phyloP scores from a whole-genome alignment of 2,888 invertebrate genomes.

The Melolontha melolontha region DNA sequence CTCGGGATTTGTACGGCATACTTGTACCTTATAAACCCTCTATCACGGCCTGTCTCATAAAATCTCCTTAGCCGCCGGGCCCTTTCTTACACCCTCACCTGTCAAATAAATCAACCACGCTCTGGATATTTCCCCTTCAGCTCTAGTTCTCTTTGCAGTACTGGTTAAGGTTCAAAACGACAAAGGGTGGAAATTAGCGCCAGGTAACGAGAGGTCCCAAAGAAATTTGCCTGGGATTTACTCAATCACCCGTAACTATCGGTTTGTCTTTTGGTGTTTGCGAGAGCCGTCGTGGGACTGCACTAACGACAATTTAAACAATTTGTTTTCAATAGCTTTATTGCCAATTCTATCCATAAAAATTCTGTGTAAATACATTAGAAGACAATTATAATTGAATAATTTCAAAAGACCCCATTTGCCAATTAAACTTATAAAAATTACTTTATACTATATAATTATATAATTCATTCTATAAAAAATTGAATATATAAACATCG shows the following conservation, averaged over 20 bases:
- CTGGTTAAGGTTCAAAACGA: slow-evolving; percentile 29
- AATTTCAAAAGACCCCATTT: too few relatives aligned
- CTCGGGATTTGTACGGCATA: slow-evolving; percentile 47
- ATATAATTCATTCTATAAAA: too few relatives aligned
- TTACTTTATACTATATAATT: too few relatives aligned
- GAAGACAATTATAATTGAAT: too few relatives aligned
- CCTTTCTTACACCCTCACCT: slow-evolving; percentile 47
- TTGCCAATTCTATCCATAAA: too few relatives aligned
- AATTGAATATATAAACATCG: too few relatives aligned
- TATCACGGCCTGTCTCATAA: slow-evolving; percentile 50
- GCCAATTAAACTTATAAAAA: too few relatives aligned
- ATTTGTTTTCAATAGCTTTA: too few relatives aligned
- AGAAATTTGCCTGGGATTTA: slow-evolving; percentile 18
- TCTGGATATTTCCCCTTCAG: slow-evolving; percentile 28
- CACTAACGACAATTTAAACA: too few relatives aligned
- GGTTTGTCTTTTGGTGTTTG: too few relatives aligned
- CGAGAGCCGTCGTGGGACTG: too few relatives aligned
- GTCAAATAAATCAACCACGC: slow-evolving; percentile 43
- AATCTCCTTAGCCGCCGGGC: slow-evolving; percentile 47
- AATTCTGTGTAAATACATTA: too few relatives aligned
- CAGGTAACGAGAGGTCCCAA: slow-evolving; percentile 16
- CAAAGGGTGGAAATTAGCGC: slow-evolving; percentile 25
- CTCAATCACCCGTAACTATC: slow-evolving; percentile 12
- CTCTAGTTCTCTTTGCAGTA: slow-evolving; percentile 19
- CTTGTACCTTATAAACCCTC: slow-evolving; percentile 49